Conservation (phyloP, 2,797 vertebrate species). For the Anableps anableps region DNA sequence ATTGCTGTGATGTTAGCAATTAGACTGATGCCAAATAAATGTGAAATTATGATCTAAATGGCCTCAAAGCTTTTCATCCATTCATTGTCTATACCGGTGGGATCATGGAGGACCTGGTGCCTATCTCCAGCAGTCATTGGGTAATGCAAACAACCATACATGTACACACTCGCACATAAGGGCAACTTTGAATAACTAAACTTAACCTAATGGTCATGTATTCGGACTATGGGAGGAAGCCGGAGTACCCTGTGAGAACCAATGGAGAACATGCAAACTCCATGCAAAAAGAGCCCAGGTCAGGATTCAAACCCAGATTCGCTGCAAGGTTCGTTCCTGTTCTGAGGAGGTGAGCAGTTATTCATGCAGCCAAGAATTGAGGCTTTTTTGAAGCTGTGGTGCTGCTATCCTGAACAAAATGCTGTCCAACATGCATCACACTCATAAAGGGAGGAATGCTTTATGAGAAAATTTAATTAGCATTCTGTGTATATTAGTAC, state of each 20-base stretch:
- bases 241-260: not conserved
- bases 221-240: not conserved
- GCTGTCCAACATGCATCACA: constrained; percentile 12
- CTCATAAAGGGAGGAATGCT: not conserved
- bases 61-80: not conserved
- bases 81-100: not conserved
- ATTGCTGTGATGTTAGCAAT: not conserved
- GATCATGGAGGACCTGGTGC: not conserved
- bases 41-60: not conserved
- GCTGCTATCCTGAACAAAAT: not conserved
- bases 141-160: too few species aligned
- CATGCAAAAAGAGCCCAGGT: not conserved
- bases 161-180: too few species aligned
- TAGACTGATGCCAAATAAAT: not conserved
- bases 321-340: not conserved
- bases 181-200: too few species aligned
- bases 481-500: not conserved
- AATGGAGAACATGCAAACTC: not conserved
- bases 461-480: not conserved
- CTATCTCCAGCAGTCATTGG: too few species aligned
- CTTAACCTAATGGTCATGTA: too few species aligned
- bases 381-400: constrained; percentile 1
- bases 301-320: not conserved
- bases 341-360: not conserved
- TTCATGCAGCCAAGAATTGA: constrained; percentile 19